phyloP scores from a whole-genome alignment of 2,113 vertebrate species.

The Megaceryle maxima region DNA sequence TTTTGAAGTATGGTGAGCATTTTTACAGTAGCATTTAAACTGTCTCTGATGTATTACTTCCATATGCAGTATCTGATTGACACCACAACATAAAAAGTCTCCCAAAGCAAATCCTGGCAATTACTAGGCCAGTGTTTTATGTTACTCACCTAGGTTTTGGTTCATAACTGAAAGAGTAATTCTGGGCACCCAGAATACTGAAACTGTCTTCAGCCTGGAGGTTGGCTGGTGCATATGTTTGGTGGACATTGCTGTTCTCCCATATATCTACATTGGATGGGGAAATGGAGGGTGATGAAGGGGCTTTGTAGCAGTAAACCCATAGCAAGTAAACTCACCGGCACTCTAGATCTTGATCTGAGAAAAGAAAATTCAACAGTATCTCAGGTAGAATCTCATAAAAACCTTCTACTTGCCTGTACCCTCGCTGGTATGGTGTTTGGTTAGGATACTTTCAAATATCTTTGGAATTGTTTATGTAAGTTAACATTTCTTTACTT shows the following conservation, averaged over 20 bases:
- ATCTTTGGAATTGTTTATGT: constrained; percentile 52
- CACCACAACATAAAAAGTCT: neutral
- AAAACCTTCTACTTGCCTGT: neutral
- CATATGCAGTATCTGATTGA: neutral
- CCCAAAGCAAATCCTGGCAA: neutral
- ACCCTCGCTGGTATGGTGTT: constrained; percentile 5
- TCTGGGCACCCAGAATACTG: neutral
- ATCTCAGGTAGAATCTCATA: neutral
- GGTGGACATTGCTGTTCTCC: neutral
- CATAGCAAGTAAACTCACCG: neutral
- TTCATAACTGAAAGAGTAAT: neutral
- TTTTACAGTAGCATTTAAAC: neutral
- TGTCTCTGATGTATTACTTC: neutral
- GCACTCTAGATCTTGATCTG: neutral
- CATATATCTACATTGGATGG: neutral
- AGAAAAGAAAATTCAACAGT: neutral
- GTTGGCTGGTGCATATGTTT: neutral
- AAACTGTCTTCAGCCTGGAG: neutral
- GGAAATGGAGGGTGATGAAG: neutral
- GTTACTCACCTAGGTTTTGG: neutral
- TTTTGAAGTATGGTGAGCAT: neutral
- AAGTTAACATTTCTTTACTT: constrained; percentile 34
- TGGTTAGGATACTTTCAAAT: constrained; percentile 24
- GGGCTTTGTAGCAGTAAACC: neutral
- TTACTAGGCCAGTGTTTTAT: neutral